Conservation (phyloP, 2,113 vertebrate genomes). For the Misgurnus anguillicaudatus region DNA sequence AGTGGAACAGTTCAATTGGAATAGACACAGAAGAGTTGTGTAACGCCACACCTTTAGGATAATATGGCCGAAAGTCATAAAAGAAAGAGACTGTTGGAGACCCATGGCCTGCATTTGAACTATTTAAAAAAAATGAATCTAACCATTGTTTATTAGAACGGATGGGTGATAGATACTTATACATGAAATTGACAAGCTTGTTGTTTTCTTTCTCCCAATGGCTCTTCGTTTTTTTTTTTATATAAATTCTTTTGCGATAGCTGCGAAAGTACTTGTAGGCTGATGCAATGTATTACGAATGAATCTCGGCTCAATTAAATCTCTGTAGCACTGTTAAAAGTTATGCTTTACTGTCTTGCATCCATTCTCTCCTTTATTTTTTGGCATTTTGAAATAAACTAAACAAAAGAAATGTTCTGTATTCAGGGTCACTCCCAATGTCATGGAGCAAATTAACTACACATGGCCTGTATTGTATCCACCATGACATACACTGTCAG, state of each 20-base stretch:
- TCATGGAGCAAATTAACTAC: too few species aligned
- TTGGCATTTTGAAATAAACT: background rate
- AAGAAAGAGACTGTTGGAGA: constrained; percentile 19
- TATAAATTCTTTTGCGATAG: background rate
- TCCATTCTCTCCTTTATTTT: background rate
- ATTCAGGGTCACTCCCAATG: background rate
- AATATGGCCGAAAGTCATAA: constrained; percentile 50
- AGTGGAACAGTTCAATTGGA: constrained; percentile 37
- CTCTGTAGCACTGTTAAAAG: background rate
- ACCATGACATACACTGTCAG: too few species aligned
- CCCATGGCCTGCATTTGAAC: constrained; percentile 45
- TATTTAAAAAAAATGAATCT: too few species aligned
- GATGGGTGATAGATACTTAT: constrained; percentile 47
- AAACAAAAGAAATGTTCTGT: background rate
- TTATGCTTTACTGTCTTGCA: background rate
- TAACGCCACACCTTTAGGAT: constrained; percentile 50
- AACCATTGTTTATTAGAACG: constrained; percentile 39
- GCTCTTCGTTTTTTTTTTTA: background rate
- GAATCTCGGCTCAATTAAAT: background rate
- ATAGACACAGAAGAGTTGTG: constrained; percentile 50
- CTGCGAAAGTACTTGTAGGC: constrained; percentile 43
- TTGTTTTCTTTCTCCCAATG: constrained; percentile 37
- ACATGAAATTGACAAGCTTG: constrained; percentile 20
- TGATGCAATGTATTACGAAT: constrained; percentile 15
- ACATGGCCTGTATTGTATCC: too few species aligned